Base-by-base conservation (phyloP, 2,113 vertebrate species). In the Copsychus sechellarum region DNA sequence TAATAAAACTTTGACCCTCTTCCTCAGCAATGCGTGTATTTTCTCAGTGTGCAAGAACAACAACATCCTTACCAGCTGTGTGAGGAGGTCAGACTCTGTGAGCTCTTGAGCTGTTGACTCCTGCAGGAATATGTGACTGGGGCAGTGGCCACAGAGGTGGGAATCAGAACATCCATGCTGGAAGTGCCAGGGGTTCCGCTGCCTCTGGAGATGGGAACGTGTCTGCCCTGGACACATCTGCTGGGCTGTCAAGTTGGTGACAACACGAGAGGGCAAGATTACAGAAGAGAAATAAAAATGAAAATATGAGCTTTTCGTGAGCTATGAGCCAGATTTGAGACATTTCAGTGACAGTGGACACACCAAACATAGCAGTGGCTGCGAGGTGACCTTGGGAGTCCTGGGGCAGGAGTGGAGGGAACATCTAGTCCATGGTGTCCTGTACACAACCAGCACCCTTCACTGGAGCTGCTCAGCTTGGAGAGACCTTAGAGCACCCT, bases 61-160 rank as follows among this genome's bases (percentile, higher is more conserved):
- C 40, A 45, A 5, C 20, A 18, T 26, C 42, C 47, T 11, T 51
- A 23, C 33, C 43, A 42, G 29, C 14, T 2, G 0, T 8, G 40
- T 26, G 23, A 57, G 51, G 3, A 67, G 34, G 53, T 25, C 54
- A 51, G 65, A 67, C 6, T 47, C 43, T 25, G 0, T 33, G 50
- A 26, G 24, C 21, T 54, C 43, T 67, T 9, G 10, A 48, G 45
- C n/a, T 42, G 16, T 3, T 60, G 26, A 18, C 7, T 78, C 21
- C 14, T 40, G 40, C 4, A 14, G 19, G 17, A 71, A 13, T 48
- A 23, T 0, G 0, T 54, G 69, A 23, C 7, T 0, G 0, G 11
- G 50, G 36, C 40, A 0, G 0, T 11, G 28, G 24, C 12, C 24
- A 13, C 33, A 3, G 0, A 28, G 26, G 11, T 14, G 28, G 21